phyloP scores from a whole-genome alignment of 1,140 invertebrate genomes.

The Drosophila kohkoa region DNA sequence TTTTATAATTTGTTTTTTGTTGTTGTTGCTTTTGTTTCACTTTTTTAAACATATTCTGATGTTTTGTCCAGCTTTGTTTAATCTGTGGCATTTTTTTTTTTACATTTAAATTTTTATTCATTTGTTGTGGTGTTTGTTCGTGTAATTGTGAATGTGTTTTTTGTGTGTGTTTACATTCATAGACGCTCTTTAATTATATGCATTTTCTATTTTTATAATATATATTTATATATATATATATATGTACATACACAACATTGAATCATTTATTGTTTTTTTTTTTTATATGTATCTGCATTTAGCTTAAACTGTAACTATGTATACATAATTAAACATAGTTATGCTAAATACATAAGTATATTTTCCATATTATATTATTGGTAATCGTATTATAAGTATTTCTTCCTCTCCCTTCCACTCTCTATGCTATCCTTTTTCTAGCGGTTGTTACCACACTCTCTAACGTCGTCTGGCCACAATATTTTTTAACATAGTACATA shows the following conservation, averaged over 20 bases:
- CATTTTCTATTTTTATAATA: slow-evolving; percentile 44
- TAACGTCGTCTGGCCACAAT: slow-evolving; percentile 44
- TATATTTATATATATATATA: slow-evolving; percentile 66
- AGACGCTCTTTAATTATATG: slow-evolving; percentile 64
- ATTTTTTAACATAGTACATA: slow-evolving; percentile 59
- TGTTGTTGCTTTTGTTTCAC: slow-evolving; percentile 1
- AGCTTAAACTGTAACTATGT: slow-evolving; percentile 75
- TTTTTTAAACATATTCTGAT: slow-evolving; percentile 50
- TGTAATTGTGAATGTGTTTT: slow-evolving; percentile 18
- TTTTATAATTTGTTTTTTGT: slow-evolving; percentile 23
- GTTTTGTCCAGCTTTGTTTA: slow-evolving; percentile 51
- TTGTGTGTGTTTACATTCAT: slow-evolving; percentile 47
- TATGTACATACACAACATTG: slow-evolving; percentile 83
- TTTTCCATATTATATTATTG: slow-evolving; percentile 44
- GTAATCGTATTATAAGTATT: slow-evolving; percentile 49
- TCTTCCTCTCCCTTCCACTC: slow-evolving; percentile 16
- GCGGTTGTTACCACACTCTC: slow-evolving; percentile 39
- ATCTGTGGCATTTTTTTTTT: slow-evolving; percentile 51
- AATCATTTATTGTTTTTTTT: slow-evolving; percentile 72
- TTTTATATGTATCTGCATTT: slow-evolving; percentile 67
- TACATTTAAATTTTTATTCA: slow-evolving; percentile 59
- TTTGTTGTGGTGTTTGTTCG: slow-evolving; percentile 38
- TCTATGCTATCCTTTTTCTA: slow-evolving; percentile 16
- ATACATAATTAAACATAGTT: slow-evolving; percentile 79
- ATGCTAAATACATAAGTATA: slow-evolving; percentile 63